Evolutionary conservation across 2,797 vertebrate species (phyloP).

Genomic region (Chrosomus eos): DNA sequence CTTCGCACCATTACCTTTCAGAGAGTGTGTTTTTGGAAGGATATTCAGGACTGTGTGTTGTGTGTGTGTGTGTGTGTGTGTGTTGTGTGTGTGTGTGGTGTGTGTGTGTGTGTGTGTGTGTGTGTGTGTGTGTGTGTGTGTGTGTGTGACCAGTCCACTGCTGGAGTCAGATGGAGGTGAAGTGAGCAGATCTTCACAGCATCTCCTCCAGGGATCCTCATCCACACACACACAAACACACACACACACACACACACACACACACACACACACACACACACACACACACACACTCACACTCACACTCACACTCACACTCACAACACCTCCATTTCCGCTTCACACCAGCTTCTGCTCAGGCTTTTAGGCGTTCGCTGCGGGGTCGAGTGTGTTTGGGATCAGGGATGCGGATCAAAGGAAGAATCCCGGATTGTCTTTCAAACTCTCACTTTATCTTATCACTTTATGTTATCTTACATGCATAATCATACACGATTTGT

Average conservation of each 20-base stretch:
- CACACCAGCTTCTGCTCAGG: constrained; percentile 49
- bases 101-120: too few species aligned
- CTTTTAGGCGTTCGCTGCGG: neutral
- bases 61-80: too few species aligned
- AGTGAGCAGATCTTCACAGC: constrained; percentile 75
- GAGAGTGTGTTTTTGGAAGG: neutral
- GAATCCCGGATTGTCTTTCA: too few species aligned
- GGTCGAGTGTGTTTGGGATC: too few species aligned
- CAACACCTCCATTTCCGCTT: constrained; percentile 61
- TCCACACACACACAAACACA: constrained; percentile 40
- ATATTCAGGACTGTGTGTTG: too few species aligned
- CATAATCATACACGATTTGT: neutral
- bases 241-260: constrained; percentile 49
- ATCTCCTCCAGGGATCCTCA: constrained; percentile 71
- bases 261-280: constrained; percentile 15
- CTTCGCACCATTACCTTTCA: constrained; percentile 44
- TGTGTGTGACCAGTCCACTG: constrained; percentile 68
- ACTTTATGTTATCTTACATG: neutral
- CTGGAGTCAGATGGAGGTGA: constrained; percentile 80
- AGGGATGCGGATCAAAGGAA: neutral
- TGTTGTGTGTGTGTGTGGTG: too few species aligned
- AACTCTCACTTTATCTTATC: neutral
- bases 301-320: constrained; percentile 11
- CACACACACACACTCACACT: constrained; percentile 41
- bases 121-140: too few species aligned